Evolutionary conservation across 2,888 invertebrate species (phyloP), one percentile per base, ranked within the genome.

Genomic region (Conistra vaccinii): DNA sequence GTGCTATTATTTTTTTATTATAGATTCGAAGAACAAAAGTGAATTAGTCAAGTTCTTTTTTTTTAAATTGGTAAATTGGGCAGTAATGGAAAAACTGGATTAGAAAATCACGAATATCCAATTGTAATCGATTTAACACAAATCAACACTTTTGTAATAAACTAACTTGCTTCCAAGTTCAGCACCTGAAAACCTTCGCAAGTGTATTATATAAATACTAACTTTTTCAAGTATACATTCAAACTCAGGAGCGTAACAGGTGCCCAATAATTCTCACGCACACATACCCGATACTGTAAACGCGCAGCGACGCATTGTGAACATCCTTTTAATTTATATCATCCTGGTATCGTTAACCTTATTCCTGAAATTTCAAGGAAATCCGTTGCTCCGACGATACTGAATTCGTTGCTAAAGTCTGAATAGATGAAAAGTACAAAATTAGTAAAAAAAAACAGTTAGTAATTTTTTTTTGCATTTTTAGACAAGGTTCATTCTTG

Each of bases 331-430:
- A 60, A 57, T 67, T 85, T 87, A 89, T 96, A 91, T 32, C 76
- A 0, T 76, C 95, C 95, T 95, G 89, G 96, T 96, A 94, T 87
- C 91, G 90, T 93, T 96, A 96, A 96, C 96, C 96, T 96, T 96
- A 96, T 95, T 96, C 91, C 95, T 95, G 94, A 94, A 93, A 93
- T 94, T 95, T 95, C 95, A 95, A 94, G 95, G 94, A 95, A 95
- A 93, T 83, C 85, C 85, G 88, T 63, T 73, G 77, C 68, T 63
- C 68, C 65, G n/a, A 83, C 78, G 81, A 29, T 75, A 78, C 79
- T 74, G 84, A 76, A 78, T 69, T 63, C 1, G 1, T 45, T 48
- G 29, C 3, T 42, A 2, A 1, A 14, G 9, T 14, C 14, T 48
- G 53, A n/a, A n/a, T n/a, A n/a, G n/a, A n/a, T n/a, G n/a, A n/a